phyloP scores from a whole-genome alignment of 1,140 invertebrate genomes.

The Muscidifurax raptorellus region DNA sequence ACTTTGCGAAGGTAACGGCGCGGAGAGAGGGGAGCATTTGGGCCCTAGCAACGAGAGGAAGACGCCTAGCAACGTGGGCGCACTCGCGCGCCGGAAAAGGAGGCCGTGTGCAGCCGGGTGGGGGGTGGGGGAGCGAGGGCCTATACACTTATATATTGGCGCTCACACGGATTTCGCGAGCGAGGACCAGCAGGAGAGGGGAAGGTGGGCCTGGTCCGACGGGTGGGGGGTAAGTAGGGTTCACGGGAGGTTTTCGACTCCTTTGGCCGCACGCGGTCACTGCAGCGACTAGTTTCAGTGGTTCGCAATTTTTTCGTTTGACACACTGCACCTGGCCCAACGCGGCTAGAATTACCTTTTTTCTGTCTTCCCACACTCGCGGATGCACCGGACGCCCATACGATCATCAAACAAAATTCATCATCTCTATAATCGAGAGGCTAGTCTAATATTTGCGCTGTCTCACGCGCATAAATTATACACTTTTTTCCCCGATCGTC shows the following conservation, averaged over 20 bases:
- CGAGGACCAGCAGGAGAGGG: conserved; percentile 32
- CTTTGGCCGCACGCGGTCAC: conserved; percentile 65
- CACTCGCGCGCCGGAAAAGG: conserved; percentile 39
- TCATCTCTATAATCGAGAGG: neutral
- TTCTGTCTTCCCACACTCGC: neutral
- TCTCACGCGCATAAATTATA: neutral
- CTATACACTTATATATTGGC: conserved; percentile 60
- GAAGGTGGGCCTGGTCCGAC: conserved; percentile 50
- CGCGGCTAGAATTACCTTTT: neutral
- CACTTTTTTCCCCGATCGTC: neutral
- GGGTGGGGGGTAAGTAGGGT: conserved; percentile 76
- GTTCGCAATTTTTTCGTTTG: conserved; percentile 69
- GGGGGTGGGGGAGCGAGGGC: conserved; percentile 62
- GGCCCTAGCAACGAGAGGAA: conserved; percentile 73
- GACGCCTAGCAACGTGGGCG: conserved; percentile 70
- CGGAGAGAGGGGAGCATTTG: conserved; percentile 54
- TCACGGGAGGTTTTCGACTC: conserved; percentile 76
- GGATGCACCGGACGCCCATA: too few relatives aligned
- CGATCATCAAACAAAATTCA: neutral
- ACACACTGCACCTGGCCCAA: conserved; percentile 21
- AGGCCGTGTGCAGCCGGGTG: conserved; percentile 43
- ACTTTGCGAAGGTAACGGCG: neutral
- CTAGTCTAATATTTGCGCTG: neutral
- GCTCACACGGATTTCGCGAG: conserved; percentile 54
- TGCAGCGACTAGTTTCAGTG: conserved; percentile 73